Base-by-base conservation (phyloP, 2,888 invertebrate species). In the Arrhopalites spinosus region DNA sequence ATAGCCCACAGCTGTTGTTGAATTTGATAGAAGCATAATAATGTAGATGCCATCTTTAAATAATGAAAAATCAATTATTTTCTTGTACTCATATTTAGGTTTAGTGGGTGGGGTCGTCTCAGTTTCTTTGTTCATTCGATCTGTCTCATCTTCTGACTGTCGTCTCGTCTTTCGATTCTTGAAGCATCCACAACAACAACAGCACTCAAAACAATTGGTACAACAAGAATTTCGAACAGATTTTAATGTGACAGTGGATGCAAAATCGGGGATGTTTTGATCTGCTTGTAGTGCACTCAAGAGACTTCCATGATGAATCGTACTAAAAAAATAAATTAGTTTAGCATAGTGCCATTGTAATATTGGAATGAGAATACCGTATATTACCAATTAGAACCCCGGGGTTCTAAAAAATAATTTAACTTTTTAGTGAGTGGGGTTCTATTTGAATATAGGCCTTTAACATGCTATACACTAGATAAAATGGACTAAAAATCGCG, bases 251-350 rank as follows among this genome's bases (percentile, higher is more conserved):
- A 93, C 89, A 67, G 92, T 92, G 0, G 92, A 93, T 0, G 93
- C 91, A 84, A 92, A 91, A 50, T 79, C 78, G 0, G 78, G 77
- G 2, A 79, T 70, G 50, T 76, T 76, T 53, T 78, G 77, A 81
- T 91, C 91, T 78, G 92, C 91, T 73, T 86, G 85, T 79, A 93
- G 89, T 0, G 89, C 90, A 0, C 93, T 92, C 0, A 94, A 83
- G 0, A 93, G 93, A 59, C 93, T 93, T 0, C 94, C 94, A 82
- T 94, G 94, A 84, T 93, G 94, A 0, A 93, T 92, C 0, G 94
- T 94, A 66, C 92, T n/a, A n/a, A n/a, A n/a, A n/a, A n/a, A n/a
- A n/a, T n/a, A n/a, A n/a, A n/a, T n/a, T n/a, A n/a, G n/a, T n/a
- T n/a, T n/a, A n/a, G n/a, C n/a, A n/a, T n/a, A n/a, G n/a, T n/a